Evolutionary conservation across 2,888 invertebrate genomes (phyloP).

Genomic region (Toxonevra muliebris): DNA sequence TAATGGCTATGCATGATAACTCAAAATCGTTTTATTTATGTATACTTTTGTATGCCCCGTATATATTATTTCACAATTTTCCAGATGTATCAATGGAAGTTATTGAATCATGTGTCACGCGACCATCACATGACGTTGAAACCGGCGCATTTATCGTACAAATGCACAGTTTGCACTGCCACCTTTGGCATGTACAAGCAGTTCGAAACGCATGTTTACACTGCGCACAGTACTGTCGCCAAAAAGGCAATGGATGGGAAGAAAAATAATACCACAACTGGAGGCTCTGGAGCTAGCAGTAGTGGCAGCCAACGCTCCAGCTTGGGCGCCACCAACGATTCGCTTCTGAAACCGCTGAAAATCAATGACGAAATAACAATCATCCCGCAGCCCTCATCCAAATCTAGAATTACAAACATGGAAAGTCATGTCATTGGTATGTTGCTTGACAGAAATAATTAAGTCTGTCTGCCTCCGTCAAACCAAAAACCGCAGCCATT

Average conservation of each 20-base stretch:
- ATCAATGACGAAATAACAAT: slow-evolving; percentile 91
- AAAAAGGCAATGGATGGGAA: slow-evolving; percentile 80
- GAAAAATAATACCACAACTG: slow-evolving; percentile 55
- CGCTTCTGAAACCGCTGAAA: slow-evolving; percentile 80
- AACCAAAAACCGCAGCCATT: too few relatives aligned
- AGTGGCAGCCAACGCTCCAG: slow-evolving; percentile 54
- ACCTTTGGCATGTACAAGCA: slow-evolving; percentile 96
- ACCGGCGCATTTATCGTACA: slow-evolving; percentile 92
- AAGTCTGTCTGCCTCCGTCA: too few relatives aligned
- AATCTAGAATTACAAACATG: slow-evolving; percentile 63
- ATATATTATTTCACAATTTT: slow-evolving; percentile 44
- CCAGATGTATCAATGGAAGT: slow-evolving; percentile 92
- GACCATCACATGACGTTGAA: slow-evolving; percentile 92
- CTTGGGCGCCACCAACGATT: slow-evolving; percentile 66
- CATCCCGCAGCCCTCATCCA: slow-evolving; percentile 81
- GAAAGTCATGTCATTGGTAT: slow-evolving; percentile 65
- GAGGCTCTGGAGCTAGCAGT: slow-evolving; percentile 40
- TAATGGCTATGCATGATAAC: background rate
- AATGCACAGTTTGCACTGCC: slow-evolving; percentile 94
- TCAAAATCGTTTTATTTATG: background rate
- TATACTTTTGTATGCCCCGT: background rate
- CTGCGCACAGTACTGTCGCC: slow-evolving; percentile 90
- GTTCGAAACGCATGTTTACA: slow-evolving; percentile 93
- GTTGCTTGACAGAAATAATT: slow-evolving; percentile 29
- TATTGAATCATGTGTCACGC: slow-evolving; percentile 89